These are phyloP conservation scores for Cebidichthys violaceus DNA, from an alignment of 2,113 vertebrate species.

Conservation along the genomic window DNA sequence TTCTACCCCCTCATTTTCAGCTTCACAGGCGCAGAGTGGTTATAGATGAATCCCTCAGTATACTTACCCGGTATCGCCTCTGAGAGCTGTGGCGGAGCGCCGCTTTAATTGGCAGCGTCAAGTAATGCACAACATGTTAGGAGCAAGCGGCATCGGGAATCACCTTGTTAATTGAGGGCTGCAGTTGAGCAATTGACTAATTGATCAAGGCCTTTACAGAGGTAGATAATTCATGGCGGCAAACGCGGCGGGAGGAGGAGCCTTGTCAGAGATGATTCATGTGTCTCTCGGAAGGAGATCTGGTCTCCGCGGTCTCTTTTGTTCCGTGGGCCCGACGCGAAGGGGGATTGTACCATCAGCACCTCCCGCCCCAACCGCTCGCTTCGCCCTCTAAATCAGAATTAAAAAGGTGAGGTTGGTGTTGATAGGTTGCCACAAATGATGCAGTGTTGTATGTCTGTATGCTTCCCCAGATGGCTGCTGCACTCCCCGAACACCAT, in stretches of 20 bases:
- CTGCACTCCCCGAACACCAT: conserved; percentile 65
- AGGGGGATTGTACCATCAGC: conserved; percentile 70
- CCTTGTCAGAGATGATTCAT: conserved; percentile 82
- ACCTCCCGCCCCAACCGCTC: conserved; percentile 56
- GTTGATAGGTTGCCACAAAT: conserved; percentile 82
- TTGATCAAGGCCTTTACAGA: conserved; percentile 81
- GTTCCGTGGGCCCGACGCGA: conserved; percentile 63
- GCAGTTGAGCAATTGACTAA: conserved; percentile 83
- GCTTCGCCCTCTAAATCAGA: conserved; percentile 77
- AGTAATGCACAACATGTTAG: conserved; percentile 71
- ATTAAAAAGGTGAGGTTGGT: conserved; percentile 77
- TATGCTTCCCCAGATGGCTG: conserved; percentile 67
- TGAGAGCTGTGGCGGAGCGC: conserved; percentile 36
- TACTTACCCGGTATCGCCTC: conserved; percentile 55
- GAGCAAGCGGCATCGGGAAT: conserved; percentile 73
- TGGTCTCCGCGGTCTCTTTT: conserved; percentile 78
- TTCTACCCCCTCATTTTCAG: conserved; percentile 72
- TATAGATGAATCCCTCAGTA: conserved; percentile 69
- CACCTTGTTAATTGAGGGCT: conserved; percentile 79
- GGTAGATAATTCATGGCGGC: conserved; percentile 76
- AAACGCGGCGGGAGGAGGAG: conserved; percentile 68
- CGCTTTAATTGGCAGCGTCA: conserved; percentile 74
- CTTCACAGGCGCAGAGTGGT: conserved; percentile 58
- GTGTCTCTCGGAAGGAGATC: conserved; percentile 67
- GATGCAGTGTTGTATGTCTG: conserved; percentile 80